Evolutionary conservation across 2,113 vertebrate species (phyloP).

Genomic region (Vulpes ferrilata): DNA sequence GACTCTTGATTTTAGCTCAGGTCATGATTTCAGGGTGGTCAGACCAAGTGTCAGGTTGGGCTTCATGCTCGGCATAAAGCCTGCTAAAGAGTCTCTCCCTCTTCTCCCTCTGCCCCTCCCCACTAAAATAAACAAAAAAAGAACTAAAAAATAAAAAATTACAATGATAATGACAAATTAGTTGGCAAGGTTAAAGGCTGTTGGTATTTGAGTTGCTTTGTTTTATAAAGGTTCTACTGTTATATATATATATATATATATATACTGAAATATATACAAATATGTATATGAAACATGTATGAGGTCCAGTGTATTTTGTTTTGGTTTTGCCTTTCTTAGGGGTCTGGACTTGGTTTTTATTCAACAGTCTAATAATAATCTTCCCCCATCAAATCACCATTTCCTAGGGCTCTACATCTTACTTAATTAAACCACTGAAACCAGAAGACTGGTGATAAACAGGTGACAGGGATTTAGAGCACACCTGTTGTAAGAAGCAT

Average conservation of each 20-base stretch:
- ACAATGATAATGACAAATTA: neutral
- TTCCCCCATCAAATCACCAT: neutral
- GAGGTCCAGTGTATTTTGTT: slow-evolving; percentile 85
- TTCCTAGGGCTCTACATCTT: neutral
- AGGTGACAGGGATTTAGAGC: neutral
- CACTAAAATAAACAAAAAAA: neutral
- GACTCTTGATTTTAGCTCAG: neutral
- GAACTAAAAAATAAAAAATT: neutral
- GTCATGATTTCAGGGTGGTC: neutral
- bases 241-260: neutral
- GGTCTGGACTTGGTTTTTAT: slow-evolving; percentile 27
- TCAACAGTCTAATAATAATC: slow-evolving; percentile 22
- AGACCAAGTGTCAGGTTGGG: neutral
- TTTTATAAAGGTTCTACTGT: neutral
- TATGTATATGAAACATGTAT: slow-evolving; percentile 94
- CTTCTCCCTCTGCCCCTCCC: neutral
- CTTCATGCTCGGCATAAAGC: neutral
- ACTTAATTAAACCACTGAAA: neutral
- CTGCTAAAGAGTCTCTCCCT: neutral
- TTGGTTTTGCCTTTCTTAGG: slow-evolving; percentile 74
- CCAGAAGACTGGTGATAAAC: neutral
- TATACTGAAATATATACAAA: slow-evolving; percentile 92
- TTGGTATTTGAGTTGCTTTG: neutral
- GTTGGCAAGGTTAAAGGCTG: neutral
- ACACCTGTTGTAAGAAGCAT: neutral